Base-by-base conservation (phyloP, 2,888 invertebrate species). In the Ferrisia virgata region DNA sequence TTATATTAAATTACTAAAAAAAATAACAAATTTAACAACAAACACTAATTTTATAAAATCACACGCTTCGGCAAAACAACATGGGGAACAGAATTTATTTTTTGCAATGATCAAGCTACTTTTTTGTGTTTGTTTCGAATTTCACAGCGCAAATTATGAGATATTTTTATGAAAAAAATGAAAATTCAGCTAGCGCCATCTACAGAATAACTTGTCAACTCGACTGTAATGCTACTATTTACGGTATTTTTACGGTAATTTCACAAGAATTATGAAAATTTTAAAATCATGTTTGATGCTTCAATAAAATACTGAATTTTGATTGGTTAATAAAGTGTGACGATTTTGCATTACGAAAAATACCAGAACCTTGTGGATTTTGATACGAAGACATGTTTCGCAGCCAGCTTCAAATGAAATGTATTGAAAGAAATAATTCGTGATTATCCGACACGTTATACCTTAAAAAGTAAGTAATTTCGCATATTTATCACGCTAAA, bases 331-430 rank as follows among this genome's bases (percentile, higher is more conserved):
- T 22, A 2, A n/a, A 18, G 18, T 76, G 36, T 76, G 72, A 76
- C 72, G 72, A 11, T 18, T 15, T 18, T 36, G 13, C 31, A 31
- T 69, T 28, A 25, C 58, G 69, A 76, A 76, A 69, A 76, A 28
- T 76, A 76, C 36, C 4, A 36, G 13, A 36, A 76, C 72, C 72
- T 76, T 33, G 36, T 18, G 11, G 6, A 76, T 36, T 76, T 64
- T 36, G 28, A 18, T 76, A 76, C 11, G 72, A 36, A 33, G 36
- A 36, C 36, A 76, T 76, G 72, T 76, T 76, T 18, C 72, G 72
- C 72, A 76, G 72, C 72, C 72, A 76, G 72, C 72, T 76, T 76
- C 72, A 76, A 76, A 33, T 76, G 72, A 76, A 72, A 76, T 76
- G 72, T 76, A 76, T 76, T 36, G 36, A 36, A 76, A 76, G 72